Evolutionary conservation across 2,113 vertebrate species (phyloP).

Genomic region (Porphyrio hochstetteri): DNA sequence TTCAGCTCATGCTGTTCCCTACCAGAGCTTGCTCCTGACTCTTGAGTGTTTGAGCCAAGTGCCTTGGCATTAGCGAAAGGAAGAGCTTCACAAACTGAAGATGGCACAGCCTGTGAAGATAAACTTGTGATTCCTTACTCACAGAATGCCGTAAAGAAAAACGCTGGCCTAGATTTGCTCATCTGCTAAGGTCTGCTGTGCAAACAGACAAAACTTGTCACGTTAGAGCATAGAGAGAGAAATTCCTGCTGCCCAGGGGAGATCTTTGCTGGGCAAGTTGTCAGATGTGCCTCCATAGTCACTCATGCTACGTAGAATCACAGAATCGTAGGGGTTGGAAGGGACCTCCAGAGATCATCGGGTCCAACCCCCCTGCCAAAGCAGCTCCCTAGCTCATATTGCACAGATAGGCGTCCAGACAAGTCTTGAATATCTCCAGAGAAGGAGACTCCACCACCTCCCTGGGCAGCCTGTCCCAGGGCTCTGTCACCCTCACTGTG

Average conservation of each 20-base stretch:
- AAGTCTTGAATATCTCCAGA: too few species aligned
- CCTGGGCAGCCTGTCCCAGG: too few species aligned
- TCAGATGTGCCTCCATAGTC: neutral
- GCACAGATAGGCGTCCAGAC: too few species aligned
- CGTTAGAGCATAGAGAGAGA: neutral
- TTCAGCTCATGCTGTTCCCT: neutral
- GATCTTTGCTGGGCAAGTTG: neutral
- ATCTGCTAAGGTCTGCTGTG: neutral
- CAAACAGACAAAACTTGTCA: neutral
- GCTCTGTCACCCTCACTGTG: too few species aligned
- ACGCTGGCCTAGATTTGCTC: neutral
- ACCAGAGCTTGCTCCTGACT: neutral
- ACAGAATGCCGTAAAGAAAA: neutral
- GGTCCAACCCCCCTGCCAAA: too few species aligned
- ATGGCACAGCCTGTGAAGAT: neutral
- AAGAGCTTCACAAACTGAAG: neutral
- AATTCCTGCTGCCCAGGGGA: neutral
- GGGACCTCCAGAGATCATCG: too few species aligned
- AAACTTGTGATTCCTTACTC: neutral
- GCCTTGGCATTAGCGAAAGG: neutral
- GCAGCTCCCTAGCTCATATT: too few species aligned
- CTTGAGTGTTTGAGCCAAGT: neutral
- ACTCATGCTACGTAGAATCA: rapidly evolving
- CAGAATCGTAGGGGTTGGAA: too few species aligned
- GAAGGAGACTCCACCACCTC: too few species aligned